Conservation (phyloP, 2,888 invertebrate species). For the Sesamia inferens region DNA sequence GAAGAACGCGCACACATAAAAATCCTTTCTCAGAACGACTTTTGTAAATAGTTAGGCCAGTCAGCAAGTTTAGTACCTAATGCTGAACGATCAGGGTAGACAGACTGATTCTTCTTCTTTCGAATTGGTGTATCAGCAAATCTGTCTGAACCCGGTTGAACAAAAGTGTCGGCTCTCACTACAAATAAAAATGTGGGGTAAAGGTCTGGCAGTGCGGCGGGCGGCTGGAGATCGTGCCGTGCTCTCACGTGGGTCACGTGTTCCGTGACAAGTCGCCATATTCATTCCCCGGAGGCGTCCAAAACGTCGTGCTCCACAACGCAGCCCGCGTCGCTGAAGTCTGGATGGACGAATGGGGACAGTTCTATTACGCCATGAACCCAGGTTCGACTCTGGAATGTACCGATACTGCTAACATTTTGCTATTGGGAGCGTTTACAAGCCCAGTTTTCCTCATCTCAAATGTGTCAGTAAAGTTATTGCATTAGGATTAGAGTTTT, state of each 20-base stretch:
- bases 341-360: constrained; percentile 99
- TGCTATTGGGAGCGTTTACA: constrained; percentile 48
- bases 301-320: constrained; percentile 99
- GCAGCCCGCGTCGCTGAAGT: constrained; percentile 99
- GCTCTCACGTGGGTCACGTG: constrained; percentile 99
- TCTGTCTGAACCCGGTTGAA: neutral
- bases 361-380: constrained; percentile 99
- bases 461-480: neutral
- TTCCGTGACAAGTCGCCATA: constrained; percentile 99
- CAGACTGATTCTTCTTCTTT: neutral
- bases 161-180: neutral
- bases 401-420: constrained; percentile 71
- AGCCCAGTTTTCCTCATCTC: neutral
- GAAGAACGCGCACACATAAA: neutral
- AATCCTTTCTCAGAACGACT: neutral
- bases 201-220: constrained; percentile 99
- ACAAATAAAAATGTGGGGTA: constrained; percentile 55
- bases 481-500: neutral
- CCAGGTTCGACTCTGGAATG: constrained; percentile 93
- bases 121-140: no score
- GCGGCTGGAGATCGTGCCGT: constrained; percentile 97
- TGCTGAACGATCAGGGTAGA: neutral
- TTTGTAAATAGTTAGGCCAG: neutral
- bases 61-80: neutral
- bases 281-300: constrained; percentile 99